Evolutionary conservation across 2,888 invertebrate genomes (phyloP), one percentile per base, ranked within the genome.

Genomic region (Lycophotia porphyrea): DNA sequence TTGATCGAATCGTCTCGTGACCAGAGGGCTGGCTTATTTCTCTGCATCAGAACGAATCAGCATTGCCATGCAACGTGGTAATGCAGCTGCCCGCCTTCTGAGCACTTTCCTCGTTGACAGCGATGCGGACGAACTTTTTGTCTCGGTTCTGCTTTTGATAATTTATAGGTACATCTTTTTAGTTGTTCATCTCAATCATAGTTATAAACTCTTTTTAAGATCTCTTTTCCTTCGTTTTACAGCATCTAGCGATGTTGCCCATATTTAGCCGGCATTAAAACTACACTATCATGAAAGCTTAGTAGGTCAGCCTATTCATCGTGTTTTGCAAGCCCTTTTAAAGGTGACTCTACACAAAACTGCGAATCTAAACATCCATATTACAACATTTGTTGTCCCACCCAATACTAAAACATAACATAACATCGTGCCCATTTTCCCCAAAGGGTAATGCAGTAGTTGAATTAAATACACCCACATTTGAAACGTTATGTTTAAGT

Each of bases 221-320:
- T 31, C 18, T 31, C 7, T 58, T 58, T 36, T 7, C 61, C 15
- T n/a, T 61, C n/a, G 15, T 36, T 44, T 70, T 8, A 11, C 13
- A 66, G 15, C 36, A 18, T 52, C 11, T 18, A 18, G 39, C 63
- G 5, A 18, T 8, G n/a, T 39, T 15, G 18, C 13, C 15, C 18
- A 44, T 44, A 24, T 73, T 74, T 47, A 39, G 31, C 47, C 24
- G 0, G 5, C 73, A 63, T 52, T 49, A 27, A 47, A 78, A 64
- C 18, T 8, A 18, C 18, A 4, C 55, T 36, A 58, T 31, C 39
- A 27, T 24, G n/a, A 21, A 15, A 9, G 71, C 63, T 52, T 21
- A 71, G 34, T 58, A 78, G 55, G 71, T 24, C 47, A 63, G 31
- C 7, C 67, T 55, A 47, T 76, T 76, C 71, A 55, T 27, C 11